These are phyloP conservation scores for Cnemophilus loriae DNA, from an alignment of 2,113 vertebrate species.

Conservation along the genomic window DNA sequence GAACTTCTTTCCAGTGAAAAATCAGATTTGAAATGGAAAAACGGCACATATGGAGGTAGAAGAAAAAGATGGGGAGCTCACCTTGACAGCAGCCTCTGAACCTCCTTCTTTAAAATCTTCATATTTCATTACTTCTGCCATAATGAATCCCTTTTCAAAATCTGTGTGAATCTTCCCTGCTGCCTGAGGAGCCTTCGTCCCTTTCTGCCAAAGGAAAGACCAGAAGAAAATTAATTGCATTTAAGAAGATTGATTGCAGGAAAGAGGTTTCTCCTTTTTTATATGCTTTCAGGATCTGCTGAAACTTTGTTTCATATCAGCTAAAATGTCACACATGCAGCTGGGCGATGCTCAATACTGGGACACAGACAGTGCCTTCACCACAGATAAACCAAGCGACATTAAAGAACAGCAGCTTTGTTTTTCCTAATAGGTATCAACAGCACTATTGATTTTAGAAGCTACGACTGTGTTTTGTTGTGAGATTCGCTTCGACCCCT, in stretches of 20 bases:
- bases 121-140: constrained; percentile 97
- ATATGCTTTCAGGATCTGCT: constrained; percentile 55
- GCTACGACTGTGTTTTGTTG: constrained; percentile 76
- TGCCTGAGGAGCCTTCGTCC: constrained; percentile 92
- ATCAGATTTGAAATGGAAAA: constrained; percentile 52
- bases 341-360: constrained; percentile 57
- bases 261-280: constrained; percentile 71
- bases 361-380: constrained; percentile 60
- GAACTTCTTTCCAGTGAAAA: constrained; percentile 68
- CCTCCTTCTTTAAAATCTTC: constrained; percentile 96
- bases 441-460: constrained; percentile 86
- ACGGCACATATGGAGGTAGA: background rate
- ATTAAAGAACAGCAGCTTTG: constrained; percentile 66
- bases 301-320: constrained; percentile 64
- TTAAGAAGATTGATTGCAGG: constrained; percentile 82
- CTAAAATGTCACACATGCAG: constrained; percentile 44
- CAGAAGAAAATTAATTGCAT: constrained; percentile 83
- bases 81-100: constrained; percentile 88
- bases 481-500: constrained; percentile 76
- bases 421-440: constrained; percentile 73
- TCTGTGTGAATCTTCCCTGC: constrained; percentile 91
- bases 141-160: constrained; percentile 96
- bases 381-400: constrained; percentile 76
- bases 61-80: constrained; percentile 70
- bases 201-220: constrained; percentile 83